Conservation (phyloP, 2,113 vertebrate genomes). For the Ammodytes marinus region DNA sequence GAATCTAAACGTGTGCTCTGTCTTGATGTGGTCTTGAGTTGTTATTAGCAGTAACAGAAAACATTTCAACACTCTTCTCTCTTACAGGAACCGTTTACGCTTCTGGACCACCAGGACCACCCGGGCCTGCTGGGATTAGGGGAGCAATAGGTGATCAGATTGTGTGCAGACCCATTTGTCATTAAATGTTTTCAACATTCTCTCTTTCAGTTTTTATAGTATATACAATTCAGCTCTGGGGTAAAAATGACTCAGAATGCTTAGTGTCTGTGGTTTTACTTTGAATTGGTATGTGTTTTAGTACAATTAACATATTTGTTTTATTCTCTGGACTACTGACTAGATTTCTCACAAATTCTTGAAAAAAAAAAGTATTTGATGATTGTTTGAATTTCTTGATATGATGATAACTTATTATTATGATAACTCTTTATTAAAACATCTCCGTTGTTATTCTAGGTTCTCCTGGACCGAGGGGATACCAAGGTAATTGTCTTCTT, state of each 20-base stretch:
- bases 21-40: not conserved
- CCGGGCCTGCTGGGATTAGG: conserved; percentile 87
- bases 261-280: too few relatives aligned
- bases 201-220: not conserved
- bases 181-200: not conserved
- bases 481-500: conserved; percentile 80
- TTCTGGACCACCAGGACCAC: conserved; percentile 77
- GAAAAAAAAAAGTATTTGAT: too few relatives aligned
- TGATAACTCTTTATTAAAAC: not conserved
- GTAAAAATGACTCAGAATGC: too few relatives aligned
- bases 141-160: conserved; percentile 86
- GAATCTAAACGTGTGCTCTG: not conserved
- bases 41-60: not conserved
- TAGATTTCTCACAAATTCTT: too few relatives aligned
- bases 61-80: conserved; percentile 20
- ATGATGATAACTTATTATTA: too few relatives aligned
- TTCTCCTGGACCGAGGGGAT: conserved; percentile 87
- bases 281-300: too few relatives aligned
- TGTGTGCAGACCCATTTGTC: not conserved
- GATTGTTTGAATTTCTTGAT: too few relatives aligned
- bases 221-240: not conserved
- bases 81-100: conserved; percentile 84
- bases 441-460: conserved; percentile 73
- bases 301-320: too few relatives aligned
- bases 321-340: too few relatives aligned